Evolutionary conservation across 2,888 invertebrate genomes (phyloP).

Genomic region (Oxytorus armatus): DNA sequence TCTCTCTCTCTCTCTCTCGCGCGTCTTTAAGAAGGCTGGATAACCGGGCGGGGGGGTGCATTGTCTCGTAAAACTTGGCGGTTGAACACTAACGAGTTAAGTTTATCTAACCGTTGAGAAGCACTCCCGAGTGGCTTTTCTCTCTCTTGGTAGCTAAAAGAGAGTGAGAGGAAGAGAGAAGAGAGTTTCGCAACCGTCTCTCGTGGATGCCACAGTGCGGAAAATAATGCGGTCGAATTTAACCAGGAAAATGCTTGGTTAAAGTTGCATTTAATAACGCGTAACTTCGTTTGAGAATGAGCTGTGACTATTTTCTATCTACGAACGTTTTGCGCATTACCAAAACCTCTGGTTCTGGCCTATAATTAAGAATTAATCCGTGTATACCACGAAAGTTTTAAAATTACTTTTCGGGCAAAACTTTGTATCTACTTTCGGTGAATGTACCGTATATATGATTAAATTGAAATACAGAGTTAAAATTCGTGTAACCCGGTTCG

Average conservation of each 20-base stretch:
- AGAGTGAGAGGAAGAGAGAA: slow-evolving; percentile 12
- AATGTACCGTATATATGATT: neutral
- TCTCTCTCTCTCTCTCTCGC: slow-evolving; percentile 6
- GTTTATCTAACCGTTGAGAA: slow-evolving; percentile 60
- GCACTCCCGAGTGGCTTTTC: slow-evolving; percentile 54
- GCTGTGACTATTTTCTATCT: slow-evolving; percentile 50
- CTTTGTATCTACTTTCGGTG: neutral
- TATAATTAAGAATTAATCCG: slow-evolving; percentile 56
- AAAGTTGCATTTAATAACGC: slow-evolving; percentile 50
- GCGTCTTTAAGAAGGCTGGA: slow-evolving; percentile 36
- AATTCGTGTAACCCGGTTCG: neutral
- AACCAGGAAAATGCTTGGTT: slow-evolving; percentile 33
- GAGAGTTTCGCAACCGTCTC: slow-evolving; percentile 24
- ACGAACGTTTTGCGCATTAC: slow-evolving; percentile 8
- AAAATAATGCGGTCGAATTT: slow-evolving; percentile 55
- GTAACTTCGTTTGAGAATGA: slow-evolving; percentile 50
- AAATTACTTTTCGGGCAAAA: slow-evolving; percentile 50
- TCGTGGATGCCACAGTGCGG: slow-evolving; percentile 30
- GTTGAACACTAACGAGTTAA: slow-evolving; percentile 60
- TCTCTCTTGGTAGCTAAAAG: neutral
- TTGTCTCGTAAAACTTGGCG: slow-evolving; percentile 60
- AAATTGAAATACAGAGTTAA: slow-evolving; percentile 45
- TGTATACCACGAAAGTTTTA: slow-evolving; percentile 20
- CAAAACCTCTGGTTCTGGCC: slow-evolving; percentile 2
- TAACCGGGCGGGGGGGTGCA: slow-evolving; percentile 42